A percentile compares a stretch with the other conserved stretches of the same genome.
phyloP scores from a whole-genome alignment of 2,113 vertebrate species.

The Nesogale talazaci region DNA sequence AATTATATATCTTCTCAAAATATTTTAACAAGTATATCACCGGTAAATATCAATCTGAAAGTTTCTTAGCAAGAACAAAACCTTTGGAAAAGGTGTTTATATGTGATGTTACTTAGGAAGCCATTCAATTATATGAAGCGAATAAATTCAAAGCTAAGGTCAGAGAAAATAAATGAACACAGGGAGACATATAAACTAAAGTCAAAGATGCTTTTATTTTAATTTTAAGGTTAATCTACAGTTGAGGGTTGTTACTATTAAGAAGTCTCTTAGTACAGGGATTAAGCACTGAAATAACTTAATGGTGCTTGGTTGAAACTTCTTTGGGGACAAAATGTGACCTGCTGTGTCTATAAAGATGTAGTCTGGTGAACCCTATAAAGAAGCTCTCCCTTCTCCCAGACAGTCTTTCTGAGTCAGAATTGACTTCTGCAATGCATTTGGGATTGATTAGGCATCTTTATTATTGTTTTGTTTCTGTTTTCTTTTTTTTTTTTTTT shows the following conservation, averaged over 20 bases:
- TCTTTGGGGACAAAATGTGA: neutral
- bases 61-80: neutral
- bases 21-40: neutral
- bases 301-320: neutral
- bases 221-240: neutral
- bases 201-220: neutral
- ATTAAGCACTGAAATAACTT: neutral
- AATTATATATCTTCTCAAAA: conserved; percentile 48
- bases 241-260: neutral
- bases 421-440: neutral
- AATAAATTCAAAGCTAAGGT: neutral
- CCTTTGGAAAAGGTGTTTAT: neutral
- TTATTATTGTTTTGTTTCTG: neutral
- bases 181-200: conserved; percentile 80
- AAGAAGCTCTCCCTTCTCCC: neutral
- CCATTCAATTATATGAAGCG: neutral
- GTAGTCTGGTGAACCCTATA: neutral
- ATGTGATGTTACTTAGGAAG: neutral
- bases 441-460: neutral
- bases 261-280: neutral
- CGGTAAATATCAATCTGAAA: neutral
- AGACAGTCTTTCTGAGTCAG: neutral
- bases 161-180: neutral
- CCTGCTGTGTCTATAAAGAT: neutral
- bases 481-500: no score